Evolutionary conservation across 2,797 vertebrate genomes (phyloP), one percentile per base, ranked within the genome.

Genomic region (Kryptopterus vitreolus): DNA sequence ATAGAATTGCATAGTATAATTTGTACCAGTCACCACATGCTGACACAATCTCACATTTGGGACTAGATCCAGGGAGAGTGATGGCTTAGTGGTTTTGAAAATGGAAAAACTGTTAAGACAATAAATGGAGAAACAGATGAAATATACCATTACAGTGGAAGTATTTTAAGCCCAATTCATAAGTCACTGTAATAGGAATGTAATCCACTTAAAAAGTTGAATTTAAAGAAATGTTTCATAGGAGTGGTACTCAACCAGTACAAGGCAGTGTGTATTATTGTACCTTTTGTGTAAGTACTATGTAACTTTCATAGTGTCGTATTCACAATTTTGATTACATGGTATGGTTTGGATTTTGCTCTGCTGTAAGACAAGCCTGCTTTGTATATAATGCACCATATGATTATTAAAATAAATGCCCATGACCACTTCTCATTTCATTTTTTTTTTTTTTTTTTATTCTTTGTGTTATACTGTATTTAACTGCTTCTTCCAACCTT

Each of bases 301-400:
- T 52, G 78, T 77, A 70, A 71, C 33, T 79, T 48, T 18, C 65
- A 50, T 62, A 26, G 35, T 81, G 55, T 77, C 69, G 43, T 62
- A 29, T 79, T 38, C 31, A 61, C 75, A 83, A 78, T 93, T 93
- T 91, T 90, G 91, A 91, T 85, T 78, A 86, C 76, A 81, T 84
- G 86, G 88, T 91, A 91, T 91, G 89, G 85, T 82, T 87, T 87
- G 83, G 29, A 63, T 78, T 79, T 86, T 88, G 53, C 35, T 71
- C 80, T 89, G 85, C 88, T 84, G 87, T 89, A 87, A 83, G 87
- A 90, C 88, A 86, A 88, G 90, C 92, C 92, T 93, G 92, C 92
- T 92, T 92, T 95, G 93, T 95, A 94, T 87, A 94, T 93, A 94
- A 91, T 89, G 91, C 93, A 91, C 90, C 92, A 89, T 91, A 66